These are phyloP conservation scores for Pantherophis vulpinus DNA, from an alignment of 2,797 vertebrate species.

Conservation along the genomic window DNA sequence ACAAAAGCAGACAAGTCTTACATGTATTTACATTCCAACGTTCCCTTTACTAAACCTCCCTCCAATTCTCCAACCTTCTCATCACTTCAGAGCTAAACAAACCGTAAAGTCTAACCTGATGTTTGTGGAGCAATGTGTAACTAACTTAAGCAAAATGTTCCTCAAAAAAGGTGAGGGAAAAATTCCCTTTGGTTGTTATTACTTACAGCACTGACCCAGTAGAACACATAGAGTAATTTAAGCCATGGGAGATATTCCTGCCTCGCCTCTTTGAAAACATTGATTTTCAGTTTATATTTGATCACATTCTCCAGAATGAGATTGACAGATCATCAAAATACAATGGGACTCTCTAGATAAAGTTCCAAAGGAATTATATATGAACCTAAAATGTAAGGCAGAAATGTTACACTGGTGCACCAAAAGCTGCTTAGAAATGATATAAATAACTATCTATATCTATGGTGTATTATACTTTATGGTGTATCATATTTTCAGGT, in stretches of 20 bases:
- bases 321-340: constrained; percentile 8
- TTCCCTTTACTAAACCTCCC: constrained; percentile 70
- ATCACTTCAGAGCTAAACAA: constrained; percentile 77
- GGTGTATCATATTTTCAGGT: background rate
- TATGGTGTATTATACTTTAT: background rate
- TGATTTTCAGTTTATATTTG: constrained; percentile 28
- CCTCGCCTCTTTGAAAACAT: constrained; percentile 48
- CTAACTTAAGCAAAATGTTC: constrained; percentile 64
- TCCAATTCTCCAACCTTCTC: constrained; percentile 67
- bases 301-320: background rate
- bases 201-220: constrained; percentile 32
- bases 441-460: background rate
- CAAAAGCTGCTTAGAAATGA: background rate
- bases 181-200: constrained; percentile 45
- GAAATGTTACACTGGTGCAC: background rate
- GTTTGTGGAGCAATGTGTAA: constrained; percentile 67
- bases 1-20: constrained; percentile 78
- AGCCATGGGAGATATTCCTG: constrained; percentile 39
- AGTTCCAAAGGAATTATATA: constrained; percentile 12
- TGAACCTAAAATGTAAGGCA: background rate
- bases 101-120: constrained; percentile 72
- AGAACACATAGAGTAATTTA: constrained; percentile 37
- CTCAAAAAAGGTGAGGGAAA: constrained; percentile 13
- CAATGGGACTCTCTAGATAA: background rate
- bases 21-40: constrained; percentile 82